Conservation (phyloP, 2,888 invertebrate species). For the Sarcophaga carnaria region DNA sequence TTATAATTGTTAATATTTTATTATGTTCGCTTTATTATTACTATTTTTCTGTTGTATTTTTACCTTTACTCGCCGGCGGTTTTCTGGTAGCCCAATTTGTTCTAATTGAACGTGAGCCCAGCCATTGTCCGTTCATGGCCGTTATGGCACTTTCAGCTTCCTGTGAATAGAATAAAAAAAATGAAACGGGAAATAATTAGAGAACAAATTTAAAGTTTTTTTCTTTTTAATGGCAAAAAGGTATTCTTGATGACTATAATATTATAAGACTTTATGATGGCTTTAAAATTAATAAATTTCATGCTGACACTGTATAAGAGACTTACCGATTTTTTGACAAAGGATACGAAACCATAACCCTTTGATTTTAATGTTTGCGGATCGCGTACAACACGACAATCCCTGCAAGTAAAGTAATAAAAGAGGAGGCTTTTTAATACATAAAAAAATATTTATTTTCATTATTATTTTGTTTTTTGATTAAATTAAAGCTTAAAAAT, state of each 20-base stretch:
- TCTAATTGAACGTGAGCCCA: slow-evolving; percentile 97
- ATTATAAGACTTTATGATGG: not conserved
- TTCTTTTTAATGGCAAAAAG: not conserved
- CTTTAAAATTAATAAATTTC: not conserved
- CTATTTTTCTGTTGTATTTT: not conserved
- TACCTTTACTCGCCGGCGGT: slow-evolving; percentile 94
- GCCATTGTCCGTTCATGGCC: slow-evolving; percentile 99
- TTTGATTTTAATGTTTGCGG: slow-evolving; percentile 99
- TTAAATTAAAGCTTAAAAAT: too few relatives aligned
- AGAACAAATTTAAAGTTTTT: slow-evolving; percentile 12
- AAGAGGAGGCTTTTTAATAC: not conserved
- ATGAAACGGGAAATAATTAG: not conserved
- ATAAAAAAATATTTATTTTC: slow-evolving; percentile 1
- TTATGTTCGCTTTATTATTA: not conserved
- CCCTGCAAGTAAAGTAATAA: slow-evolving; percentile 83
- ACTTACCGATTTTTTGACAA: slow-evolving; percentile 98
- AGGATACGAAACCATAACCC: slow-evolving; percentile 99
- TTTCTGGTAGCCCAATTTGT: slow-evolving; percentile 99
- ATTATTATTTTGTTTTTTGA: too few relatives aligned
- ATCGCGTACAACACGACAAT: slow-evolving; percentile 99
- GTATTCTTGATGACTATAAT: not conserved
- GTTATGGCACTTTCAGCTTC: slow-evolving; percentile 99
- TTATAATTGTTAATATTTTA: not conserved
- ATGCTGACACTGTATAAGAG: not conserved
- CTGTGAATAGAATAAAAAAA: slow-evolving; percentile 82